Base-by-base conservation (phyloP, 1,140 invertebrate genomes). In the Drosophila ficusphila region DNA sequence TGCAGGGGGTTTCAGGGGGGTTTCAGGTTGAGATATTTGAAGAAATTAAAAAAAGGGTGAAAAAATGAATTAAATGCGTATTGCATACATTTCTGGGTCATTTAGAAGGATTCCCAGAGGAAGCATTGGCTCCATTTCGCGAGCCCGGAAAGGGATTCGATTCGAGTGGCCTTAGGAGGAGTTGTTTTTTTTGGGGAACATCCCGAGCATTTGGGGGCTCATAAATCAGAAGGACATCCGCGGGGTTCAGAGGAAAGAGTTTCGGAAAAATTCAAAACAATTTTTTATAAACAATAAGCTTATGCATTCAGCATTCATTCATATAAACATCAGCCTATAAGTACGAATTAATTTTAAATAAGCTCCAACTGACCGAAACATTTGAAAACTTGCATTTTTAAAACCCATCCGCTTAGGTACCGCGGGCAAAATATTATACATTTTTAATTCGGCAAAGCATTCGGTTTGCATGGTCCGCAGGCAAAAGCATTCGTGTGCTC, bases 1-100 rank as follows among this genome's bases (percentile, higher is more conserved):
- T n/a, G n/a, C n/a, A 62, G 34, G 29, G 36, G 39, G 2, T 16
- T 19, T 23, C 14, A n/a, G 11, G 27, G 14, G 16, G 34, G 18
- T 46, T 23, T 18, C 2, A 41, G 25, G 23, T 48, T 53, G 72
- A 49, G 65, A 57, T 69, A 70, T 70, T 81, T 82, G 69, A 73
- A 79, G 62, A 79, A 81, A 83, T 81, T 82, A 82, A 82, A 58
- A 57, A 65, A 42, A 49, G 65, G 21, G 49, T 36, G 34, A 41
- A 51, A 44, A 53, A 48, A 57, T 61, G 54, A 79, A 69, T 79
- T 78, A 74, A 69, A 68, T 79, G 69, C 61, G 76, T 58, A 46
- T 38, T 68, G 68, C 76, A 79, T 68, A 67, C 41, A 78, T 73
- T 68, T 78, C 60, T 74, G 69, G 69, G 76, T 62, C 69, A 69